Evolutionary conservation across 2,797 vertebrate genomes (phyloP), one percentile per base, ranked within the genome.

Genomic region (Sebastes itinus): DNA sequence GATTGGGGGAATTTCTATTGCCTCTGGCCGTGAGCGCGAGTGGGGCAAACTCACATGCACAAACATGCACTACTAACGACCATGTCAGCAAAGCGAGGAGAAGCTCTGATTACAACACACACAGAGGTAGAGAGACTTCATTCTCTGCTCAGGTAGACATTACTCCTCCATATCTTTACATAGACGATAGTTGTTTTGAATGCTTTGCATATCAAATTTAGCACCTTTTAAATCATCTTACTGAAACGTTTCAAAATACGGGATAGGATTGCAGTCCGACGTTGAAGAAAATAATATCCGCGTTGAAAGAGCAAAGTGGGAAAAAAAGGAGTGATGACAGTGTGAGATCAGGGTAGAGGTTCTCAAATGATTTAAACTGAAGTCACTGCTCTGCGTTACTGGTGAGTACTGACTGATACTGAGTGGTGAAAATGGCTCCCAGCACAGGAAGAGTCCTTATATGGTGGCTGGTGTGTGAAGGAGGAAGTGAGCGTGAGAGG

Each of bases 381-480:
- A 35, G 46, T 16, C 46, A 7, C n/a, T 65, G 23, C 55, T 75
- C 28, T 42, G 56, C 11, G 11, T 58, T 61, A n/a, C 77, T 74
- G 61, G 80, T 75, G 66, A 73, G 46, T 38, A 67, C 68, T 55
- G 49, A 38, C 66, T 75, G 49, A 78, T 28, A 78, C 38, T 33
- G 55, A 87, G 75, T 11, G 10, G 32, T 74, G 69, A 69, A 81
- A 81, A 72, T 81, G 81, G 73, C 68, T 77, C 71, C 54, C 10
- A 28, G 61, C 71, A 87, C 83, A 89, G 87, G 86, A 87, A 88
- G 72, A 66, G 75, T 70, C 82, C 77, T 83, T 88, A 83, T 87
- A 83, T 84, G 81, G 85, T 23, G 42, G 25, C 56, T 75, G 54
- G 32, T 67, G 75, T 72, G 60, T 75, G 78, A 74, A 87, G 66